Evolutionary conservation across 2,888 invertebrate species (phyloP).

Genomic region (Prosapia bicincta): DNA sequence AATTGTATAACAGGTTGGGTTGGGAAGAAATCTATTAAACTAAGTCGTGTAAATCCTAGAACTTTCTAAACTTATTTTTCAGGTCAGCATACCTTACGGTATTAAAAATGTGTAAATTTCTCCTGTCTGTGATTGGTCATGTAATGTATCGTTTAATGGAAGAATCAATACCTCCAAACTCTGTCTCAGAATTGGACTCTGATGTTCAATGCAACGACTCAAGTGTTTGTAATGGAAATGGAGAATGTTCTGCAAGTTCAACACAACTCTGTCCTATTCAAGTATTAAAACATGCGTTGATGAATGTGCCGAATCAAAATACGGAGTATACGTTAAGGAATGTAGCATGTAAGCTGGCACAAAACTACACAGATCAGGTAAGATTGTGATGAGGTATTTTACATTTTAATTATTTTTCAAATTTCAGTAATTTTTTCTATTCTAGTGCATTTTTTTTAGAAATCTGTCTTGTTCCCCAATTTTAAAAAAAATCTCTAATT

Average conservation of each 20-base stretch:
- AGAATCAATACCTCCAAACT: constrained; percentile 42
- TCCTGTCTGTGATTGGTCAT: constrained; percentile 73
- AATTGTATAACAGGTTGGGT: too few relatives aligned
- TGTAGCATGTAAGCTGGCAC: constrained; percentile 79
- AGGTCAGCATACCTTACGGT: constrained; percentile 86
- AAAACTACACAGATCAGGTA: constrained; percentile 73
- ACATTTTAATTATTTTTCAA: constrained; percentile 12
- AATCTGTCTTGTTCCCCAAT: too few relatives aligned
- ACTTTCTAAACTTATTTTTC: too few relatives aligned
- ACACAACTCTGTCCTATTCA: constrained; percentile 37
- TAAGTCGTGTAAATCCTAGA: too few relatives aligned
- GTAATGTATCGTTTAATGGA: constrained; percentile 47
- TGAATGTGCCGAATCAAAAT: constrained; percentile 76
- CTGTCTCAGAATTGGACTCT: constrained; percentile 5
- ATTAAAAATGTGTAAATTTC: constrained; percentile 82
- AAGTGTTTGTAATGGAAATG: not conserved
- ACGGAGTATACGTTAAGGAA: constrained; percentile 81
- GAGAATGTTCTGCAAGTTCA: not conserved
- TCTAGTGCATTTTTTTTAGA: too few relatives aligned
- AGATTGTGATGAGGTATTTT: constrained; percentile 32
- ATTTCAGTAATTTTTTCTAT: too few relatives aligned
- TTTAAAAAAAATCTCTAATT: too few relatives aligned
- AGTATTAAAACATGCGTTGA: constrained; percentile 75
- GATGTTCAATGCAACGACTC: constrained; percentile 12
- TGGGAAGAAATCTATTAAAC: too few relatives aligned